Evolutionary conservation across 2,113 vertebrate species (phyloP).

Genomic region (Pan paniscus): DNA sequence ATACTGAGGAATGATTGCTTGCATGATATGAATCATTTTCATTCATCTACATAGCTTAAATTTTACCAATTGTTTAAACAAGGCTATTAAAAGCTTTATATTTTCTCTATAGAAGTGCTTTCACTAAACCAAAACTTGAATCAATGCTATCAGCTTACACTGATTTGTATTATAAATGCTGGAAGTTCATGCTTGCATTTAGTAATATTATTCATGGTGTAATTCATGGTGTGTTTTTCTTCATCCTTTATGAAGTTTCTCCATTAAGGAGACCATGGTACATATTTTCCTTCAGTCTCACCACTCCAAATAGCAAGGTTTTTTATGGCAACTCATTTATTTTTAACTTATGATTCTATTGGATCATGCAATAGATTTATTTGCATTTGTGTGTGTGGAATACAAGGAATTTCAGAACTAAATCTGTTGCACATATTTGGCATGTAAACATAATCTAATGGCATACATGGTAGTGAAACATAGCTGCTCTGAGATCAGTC

Average conservation of each 20-base stretch:
- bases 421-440: neutral
- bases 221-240: neutral
- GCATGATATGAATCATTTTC: neutral
- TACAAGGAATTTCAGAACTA: neutral
- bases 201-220: neutral
- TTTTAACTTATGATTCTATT: neutral
- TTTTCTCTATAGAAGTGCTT: neutral
- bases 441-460: neutral
- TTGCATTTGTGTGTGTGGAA: neutral
- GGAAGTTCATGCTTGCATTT: neutral
- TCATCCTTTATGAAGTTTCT: neutral
- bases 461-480: neutral
- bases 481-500: neutral
- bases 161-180: neutral
- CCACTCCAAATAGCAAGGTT: neutral
- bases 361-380: neutral
- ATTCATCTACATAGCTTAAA: neutral
- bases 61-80: slow-evolving; percentile 35
- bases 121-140: neutral
- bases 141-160: neutral
- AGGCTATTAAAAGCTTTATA: slow-evolving; percentile 16
- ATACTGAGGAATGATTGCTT: neutral
- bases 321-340: neutral
- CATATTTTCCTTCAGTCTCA: neutral
- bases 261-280: neutral